Base-by-base conservation (phyloP, 2,797 vertebrate species). In the Syngnathus acus region DNA sequence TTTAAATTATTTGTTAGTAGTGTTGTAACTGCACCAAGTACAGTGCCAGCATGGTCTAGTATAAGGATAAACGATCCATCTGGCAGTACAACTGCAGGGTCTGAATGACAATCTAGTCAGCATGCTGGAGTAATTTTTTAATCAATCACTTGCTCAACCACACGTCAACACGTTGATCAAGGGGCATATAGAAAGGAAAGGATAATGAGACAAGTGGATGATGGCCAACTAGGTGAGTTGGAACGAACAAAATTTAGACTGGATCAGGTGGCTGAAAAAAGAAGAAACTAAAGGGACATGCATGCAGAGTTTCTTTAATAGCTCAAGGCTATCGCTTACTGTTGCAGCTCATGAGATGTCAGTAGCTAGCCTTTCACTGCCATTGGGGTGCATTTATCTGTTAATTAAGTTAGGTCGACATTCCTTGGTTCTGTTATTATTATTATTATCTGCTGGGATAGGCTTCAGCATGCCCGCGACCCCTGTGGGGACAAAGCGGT, bases 91-190 rank as follows among this genome's bases (percentile, higher is more conserved):
- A 54, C 21, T 14, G 11, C 23, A 32, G 26, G 2, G 26, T 37
- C 26, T 37, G 26, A 32, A 57, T 37, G 26, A 14, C 5, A 10
- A 26, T 37, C 32, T 14, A 57, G 55, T 37, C 32, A 57, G 14
- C 55, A 8, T 17, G 32, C 55, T 17, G 55, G 32, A 57, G 55
- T 57, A 37, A 7, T 9, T 54, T 10, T 54, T 54, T 26, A 38
- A 57, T 57, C 55, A 57, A 38, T 57, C 54, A 57, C 54, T 57
- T 57, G 54, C 26, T 16, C 26, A 57, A 57, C 55, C 55, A 51
- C 9, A 51, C 9, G n/a, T n/a, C 50, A 9, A 37, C 26, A 13
- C 26, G 7, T 16, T 57, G 14, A 57, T 37, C 14, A 32, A 57
- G 32, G 23, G 14, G 32, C 6, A 17, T 16, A 57, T 26, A 57